Evolutionary conservation across 1,140 invertebrate genomes (phyloP).

Genomic region (Apolygus lucorum): DNA sequence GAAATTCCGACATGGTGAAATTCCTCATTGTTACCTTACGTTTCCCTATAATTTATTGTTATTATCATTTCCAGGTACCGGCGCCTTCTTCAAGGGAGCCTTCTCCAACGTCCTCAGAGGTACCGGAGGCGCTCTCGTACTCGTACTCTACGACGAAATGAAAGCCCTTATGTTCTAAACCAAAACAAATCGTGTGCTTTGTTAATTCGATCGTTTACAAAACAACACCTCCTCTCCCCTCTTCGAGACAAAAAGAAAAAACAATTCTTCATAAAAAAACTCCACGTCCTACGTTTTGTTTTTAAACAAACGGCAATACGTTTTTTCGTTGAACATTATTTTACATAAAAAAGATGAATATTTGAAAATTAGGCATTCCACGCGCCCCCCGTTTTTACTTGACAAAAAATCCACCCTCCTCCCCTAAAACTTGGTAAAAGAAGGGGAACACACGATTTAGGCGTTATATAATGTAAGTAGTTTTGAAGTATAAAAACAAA

Average conservation of each 20-base stretch:
- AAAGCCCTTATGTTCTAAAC: conserved; percentile 48
- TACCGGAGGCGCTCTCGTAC: conserved; percentile 67
- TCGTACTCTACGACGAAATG: conserved; percentile 70
- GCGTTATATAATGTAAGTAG: conserved; percentile 5
- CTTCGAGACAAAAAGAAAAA: neutral
- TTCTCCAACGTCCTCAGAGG: conserved; percentile 71
- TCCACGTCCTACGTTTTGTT: too few species aligned
- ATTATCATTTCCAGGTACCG: too few species aligned
- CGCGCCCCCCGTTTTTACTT: neutral
- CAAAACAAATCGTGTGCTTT: neutral
- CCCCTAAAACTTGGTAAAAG: neutral
- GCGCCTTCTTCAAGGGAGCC: conserved; percentile 74
- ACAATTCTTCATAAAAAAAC: neutral
- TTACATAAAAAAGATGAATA: neutral
- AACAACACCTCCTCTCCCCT: conserved; percentile 1
- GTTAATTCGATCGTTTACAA: neutral
- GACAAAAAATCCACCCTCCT: too few species aligned
- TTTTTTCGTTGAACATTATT: neutral
- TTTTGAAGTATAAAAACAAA: neutral
- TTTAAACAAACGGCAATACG: neutral
- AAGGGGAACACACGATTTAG: conserved; percentile 16
- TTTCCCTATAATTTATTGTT: too few species aligned
- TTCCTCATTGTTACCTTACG: too few species aligned
- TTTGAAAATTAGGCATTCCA: conserved; percentile 1
- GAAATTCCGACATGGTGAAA: too few species aligned